These are phyloP conservation scores for Stigmatopora nigra DNA, from an alignment of 2,113 vertebrate species.

Conservation along the genomic window DNA sequence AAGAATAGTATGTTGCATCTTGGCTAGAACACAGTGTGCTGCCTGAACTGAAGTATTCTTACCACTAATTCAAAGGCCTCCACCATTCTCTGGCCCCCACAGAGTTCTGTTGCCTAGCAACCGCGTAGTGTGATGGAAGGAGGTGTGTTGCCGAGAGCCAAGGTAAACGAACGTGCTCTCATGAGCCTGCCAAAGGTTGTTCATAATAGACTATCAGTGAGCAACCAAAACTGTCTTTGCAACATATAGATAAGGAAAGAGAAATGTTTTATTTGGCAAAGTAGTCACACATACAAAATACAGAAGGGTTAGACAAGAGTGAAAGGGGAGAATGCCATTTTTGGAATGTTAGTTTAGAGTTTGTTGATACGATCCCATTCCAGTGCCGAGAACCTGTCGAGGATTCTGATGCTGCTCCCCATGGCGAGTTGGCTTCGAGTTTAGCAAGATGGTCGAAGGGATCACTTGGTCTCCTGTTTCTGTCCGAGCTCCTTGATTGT, in stretches of 20 bases:
- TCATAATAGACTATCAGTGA: constrained; percentile 36
- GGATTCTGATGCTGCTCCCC: constrained; percentile 7
- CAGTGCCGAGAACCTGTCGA: constrained; percentile 9
- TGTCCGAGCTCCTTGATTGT: constrained; percentile 71
- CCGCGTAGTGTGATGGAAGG: constrained; percentile 58
- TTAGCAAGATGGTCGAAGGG: neutral
- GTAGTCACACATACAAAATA: constrained; percentile 30
- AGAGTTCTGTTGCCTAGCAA: constrained; percentile 82
- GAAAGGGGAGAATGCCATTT: constrained; percentile 17
- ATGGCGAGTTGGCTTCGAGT: constrained; percentile 13
- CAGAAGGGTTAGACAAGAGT: constrained; percentile 18
- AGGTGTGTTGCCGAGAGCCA: constrained; percentile 45
- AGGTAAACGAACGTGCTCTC: constrained; percentile 49
- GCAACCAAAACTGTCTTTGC: constrained; percentile 7
- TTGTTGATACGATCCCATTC: neutral
- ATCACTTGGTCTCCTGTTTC: constrained; percentile 64
- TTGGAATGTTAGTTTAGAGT: constrained; percentile 37
- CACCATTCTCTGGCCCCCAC: constrained; percentile 63
- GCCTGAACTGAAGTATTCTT: constrained; percentile 53
- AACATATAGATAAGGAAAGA: constrained; percentile 5
- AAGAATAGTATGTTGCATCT: constrained; percentile 12
- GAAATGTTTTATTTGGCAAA: constrained; percentile 51
- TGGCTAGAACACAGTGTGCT: constrained; percentile 50
- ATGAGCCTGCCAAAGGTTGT: constrained; percentile 47
- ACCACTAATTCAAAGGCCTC: constrained; percentile 57